Percentiles rank a stretch among this genome's conserved stretches.
These are phyloP conservation scores for Coturnix japonica DNA, from an alignment of 2,113 vertebrate species.

Conservation along the genomic window DNA sequence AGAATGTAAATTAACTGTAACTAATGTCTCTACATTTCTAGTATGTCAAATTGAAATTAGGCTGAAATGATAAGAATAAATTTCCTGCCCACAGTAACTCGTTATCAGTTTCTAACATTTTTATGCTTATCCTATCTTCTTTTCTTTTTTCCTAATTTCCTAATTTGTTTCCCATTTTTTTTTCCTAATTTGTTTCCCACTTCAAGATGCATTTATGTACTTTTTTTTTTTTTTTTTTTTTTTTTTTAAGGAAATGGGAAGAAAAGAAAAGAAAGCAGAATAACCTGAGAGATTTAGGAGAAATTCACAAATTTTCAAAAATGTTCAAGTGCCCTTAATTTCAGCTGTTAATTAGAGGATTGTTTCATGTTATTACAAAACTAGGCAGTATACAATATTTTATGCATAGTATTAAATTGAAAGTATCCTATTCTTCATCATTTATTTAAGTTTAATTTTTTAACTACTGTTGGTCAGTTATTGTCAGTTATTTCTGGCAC, in stretches of 20 bases:
- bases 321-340: not conserved
- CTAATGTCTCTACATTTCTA: slow-evolving; percentile 13
- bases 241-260: no score
- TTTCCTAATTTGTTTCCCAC: not conserved
- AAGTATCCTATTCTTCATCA: fast-evolving
- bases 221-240: no score
- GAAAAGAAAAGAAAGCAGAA: not conserved
- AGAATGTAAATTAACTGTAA: slow-evolving; percentile 38
- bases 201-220: not conserved
- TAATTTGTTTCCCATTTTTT: not conserved
- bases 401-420: not conserved
- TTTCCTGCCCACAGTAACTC: not conserved
- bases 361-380: not conserved
- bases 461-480: not conserved
- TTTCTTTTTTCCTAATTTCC: not conserved
- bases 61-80: slow-evolving; percentile 19
- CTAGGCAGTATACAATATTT: fast-evolving
- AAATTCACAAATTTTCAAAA: not conserved
- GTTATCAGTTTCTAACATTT: not conserved
- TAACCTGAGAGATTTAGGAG: not conserved
- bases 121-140: not conserved
- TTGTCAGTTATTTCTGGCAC: fast-evolving
- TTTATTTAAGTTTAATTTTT: not conserved
- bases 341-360: not conserved
- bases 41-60: slow-evolving; percentile 22